Base-by-base conservation (phyloP, 2,113 vertebrate genomes). In the Indicator maculatus region DNA sequence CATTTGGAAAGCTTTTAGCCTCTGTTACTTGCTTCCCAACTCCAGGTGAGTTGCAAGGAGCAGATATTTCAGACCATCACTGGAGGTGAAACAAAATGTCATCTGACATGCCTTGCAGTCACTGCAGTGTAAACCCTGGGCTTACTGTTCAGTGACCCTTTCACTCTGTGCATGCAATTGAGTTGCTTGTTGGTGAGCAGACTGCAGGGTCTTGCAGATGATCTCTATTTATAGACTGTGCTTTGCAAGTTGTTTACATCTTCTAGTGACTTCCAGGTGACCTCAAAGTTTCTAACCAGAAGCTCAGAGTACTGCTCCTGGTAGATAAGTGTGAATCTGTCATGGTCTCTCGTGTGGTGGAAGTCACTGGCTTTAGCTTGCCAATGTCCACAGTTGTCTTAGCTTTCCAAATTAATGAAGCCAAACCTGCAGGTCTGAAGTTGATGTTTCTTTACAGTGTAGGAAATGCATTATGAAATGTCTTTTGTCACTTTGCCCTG, bases 21-120 rank as follows among this genome's bases (percentile, higher is more conserved):
- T 39, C 44, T 64, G 16, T 86, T 88, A 58, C 66, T 72, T 88
- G 61, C 70, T 86, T 91, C 71, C 80, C 45, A 73, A 8, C 58
- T 91, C 55, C 90, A 88, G 66, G 73, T 90, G 89, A 84, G 76
- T 60, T 69, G 61, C 47, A 84, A 84, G 73, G n/a, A 81, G 73
- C 80, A 28, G 52, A 15, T 59, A 91, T 61, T 88, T 93, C 65
- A 58, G 88, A 55, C 27, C 53, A 73, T 76, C 55, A 56, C 21
- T 85, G 52, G 30, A 76, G 41, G 33, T 65, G 66, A 88, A 86
- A 83, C 28, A 73, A 92, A 95, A 82, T 53, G 50, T 92, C 72
- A 67, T 27, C 79, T 77, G 55, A 63, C 61, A 56, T 50, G 56
- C 78, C 61, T 72, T 78, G 77, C 31, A 41, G 78, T 33, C 55